Base-by-base conservation (phyloP, 1,140 invertebrate species). In the Maniola jurtina region DNA sequence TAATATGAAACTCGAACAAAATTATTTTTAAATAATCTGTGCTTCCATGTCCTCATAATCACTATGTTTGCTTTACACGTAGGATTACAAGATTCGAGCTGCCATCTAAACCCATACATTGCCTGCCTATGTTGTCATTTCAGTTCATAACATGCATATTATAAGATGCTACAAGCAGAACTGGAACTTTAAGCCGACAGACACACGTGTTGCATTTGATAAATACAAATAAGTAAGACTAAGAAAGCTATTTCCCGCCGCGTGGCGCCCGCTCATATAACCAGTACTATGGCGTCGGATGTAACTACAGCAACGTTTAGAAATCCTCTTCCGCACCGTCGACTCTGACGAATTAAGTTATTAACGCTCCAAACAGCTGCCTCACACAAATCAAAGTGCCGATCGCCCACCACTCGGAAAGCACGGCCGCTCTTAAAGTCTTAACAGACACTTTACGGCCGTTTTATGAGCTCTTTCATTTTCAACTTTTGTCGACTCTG, bases 271-370 rank as follows among this genome's bases (percentile, higher is more conserved):
- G 76, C 79, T 68, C 72, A 77, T 77, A 73, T 71, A 68, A 70
- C 64, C 45, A 66, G 13, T n/a, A n/a, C 42, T 38, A 38, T 6
- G 10, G 38, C 42, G 13, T 45, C 42, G 42, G 42, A 35, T 55
- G 52, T 34, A n/a, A 55, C 48, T 11, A 48, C 25, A 75, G 38
- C 66, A 59, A 72, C 78, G 69, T 73, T 81, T 77, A 72, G 80
- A 84, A 84, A 80, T 81, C 76, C 79, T 82, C 85, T 83, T 87
- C 84, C 83, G 77, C 80, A 60, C 76, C 76, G 75, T 79, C 76
- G 75, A 77, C 85, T 90, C 83, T 89, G 84, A 90, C 86, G 88
- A 90, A 90, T 90, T 89, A 90, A 90, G 84, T 86, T 89, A 89
- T 90, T 90, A 90, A 90, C 86, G 82, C 79, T 77, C 70, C 66